Evolutionary conservation across 2,888 invertebrate genomes (phyloP).

Genomic region (Ptychoptera albimana): DNA sequence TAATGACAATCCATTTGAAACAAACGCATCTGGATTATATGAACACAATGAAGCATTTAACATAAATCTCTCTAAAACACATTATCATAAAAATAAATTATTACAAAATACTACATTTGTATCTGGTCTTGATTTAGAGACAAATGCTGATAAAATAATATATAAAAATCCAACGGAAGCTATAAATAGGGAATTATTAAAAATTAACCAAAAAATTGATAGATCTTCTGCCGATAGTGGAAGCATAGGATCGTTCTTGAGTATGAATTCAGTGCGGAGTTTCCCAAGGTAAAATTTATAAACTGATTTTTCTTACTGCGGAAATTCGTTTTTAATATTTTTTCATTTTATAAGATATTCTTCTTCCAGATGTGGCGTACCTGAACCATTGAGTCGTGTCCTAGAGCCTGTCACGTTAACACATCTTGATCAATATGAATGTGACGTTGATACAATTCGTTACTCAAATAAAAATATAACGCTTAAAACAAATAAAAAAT

Average conservation of each 20-base stretch:
- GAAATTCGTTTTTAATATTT: background rate
- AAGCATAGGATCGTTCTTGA: slow-evolving; percentile 62
- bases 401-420: slow-evolving; percentile 63
- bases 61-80: slow-evolving; percentile 14
- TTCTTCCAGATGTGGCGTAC: slow-evolving; percentile 40
- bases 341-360: background rate
- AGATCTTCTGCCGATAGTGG: slow-evolving; percentile 22
- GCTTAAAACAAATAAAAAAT: slow-evolving; percentile 4
- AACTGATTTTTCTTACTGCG: slow-evolving; percentile 15
- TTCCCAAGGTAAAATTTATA: slow-evolving; percentile 43
- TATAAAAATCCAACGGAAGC: slow-evolving; percentile 21
- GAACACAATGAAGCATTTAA: slow-evolving; percentile 27
- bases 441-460: slow-evolving; percentile 14
- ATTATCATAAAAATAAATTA: slow-evolving; percentile 8
- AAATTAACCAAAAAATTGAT: background rate
- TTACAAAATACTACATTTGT: slow-evolving; percentile 4
- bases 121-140: background rate
- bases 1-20: slow-evolving; percentile 1
- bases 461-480: slow-evolving; percentile 16
- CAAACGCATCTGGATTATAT: background rate
- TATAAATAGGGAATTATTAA: slow-evolving; percentile 15
- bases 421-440: slow-evolving; percentile 40
- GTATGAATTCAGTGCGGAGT: slow-evolving; percentile 74
- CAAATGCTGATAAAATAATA: slow-evolving; percentile 13
- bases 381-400: slow-evolving; percentile 62